Percentiles rank a stretch among this genome's conserved stretches.
These are phyloP conservation scores for Pimpla rufipes DNA, from an alignment of 2,888 invertebrate species.

Conservation along the genomic window DNA sequence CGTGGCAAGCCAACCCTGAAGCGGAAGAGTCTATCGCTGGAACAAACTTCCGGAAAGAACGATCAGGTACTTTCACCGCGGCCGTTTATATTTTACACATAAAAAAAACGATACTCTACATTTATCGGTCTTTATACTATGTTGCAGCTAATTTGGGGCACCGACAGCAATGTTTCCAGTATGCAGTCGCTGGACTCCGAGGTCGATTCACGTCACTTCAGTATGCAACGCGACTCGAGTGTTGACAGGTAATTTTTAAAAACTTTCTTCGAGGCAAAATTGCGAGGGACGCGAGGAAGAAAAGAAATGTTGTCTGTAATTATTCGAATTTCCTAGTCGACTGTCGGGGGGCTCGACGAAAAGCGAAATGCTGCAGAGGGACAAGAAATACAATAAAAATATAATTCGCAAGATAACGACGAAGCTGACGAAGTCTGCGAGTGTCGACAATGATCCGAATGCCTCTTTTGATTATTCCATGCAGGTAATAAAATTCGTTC, in stretches of 20 bases:
- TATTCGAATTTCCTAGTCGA: slow-evolving; percentile 86
- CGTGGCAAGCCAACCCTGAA: slow-evolving; percentile 87
- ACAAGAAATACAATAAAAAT: slow-evolving; percentile 93
- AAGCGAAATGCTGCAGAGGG: slow-evolving; percentile 91
- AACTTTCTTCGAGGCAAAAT: slow-evolving; percentile 15
- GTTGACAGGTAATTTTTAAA: slow-evolving; percentile 89
- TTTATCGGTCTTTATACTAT: slow-evolving; percentile 27
- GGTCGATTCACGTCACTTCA: slow-evolving; percentile 87
- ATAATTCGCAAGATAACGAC: slow-evolving; percentile 93
- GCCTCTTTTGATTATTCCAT: slow-evolving; percentile 81
- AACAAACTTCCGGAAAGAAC: slow-evolving; percentile 87
- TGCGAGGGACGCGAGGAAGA: slow-evolving; percentile 19
- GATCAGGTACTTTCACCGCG: slow-evolving; percentile 67
- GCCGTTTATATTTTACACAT: not conserved
- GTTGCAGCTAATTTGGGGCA: slow-evolving; percentile 91
- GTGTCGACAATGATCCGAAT: slow-evolving; percentile 89
- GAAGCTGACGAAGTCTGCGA: slow-evolving; percentile 94
- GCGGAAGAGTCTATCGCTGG: slow-evolving; percentile 90
- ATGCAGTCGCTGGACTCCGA: slow-evolving; percentile 91
- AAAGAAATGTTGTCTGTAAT: slow-evolving; percentile 16
- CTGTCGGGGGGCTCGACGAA: slow-evolving; percentile 94
- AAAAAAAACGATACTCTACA: not conserved
- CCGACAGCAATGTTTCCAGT: slow-evolving; percentile 94
- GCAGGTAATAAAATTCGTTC: slow-evolving; percentile 77
- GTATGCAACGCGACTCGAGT: slow-evolving; percentile 90